These are phyloP conservation scores for Acridotheres tristis DNA, from an alignment of 2,797 vertebrate species.

Conservation along the genomic window DNA sequence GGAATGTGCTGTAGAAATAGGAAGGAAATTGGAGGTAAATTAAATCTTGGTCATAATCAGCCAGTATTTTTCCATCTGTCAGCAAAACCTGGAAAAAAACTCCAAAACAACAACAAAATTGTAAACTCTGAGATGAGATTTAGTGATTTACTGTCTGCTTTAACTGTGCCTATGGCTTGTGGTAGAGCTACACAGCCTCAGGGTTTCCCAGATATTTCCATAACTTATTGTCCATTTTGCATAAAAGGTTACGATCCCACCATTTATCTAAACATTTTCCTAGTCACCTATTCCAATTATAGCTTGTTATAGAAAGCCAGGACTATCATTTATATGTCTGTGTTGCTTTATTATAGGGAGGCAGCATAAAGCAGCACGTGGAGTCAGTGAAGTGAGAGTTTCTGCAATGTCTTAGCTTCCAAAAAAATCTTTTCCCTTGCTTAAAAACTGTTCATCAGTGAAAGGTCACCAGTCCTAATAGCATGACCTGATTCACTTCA, in stretches of 20 bases:
- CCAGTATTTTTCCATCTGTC: constrained; percentile 29
- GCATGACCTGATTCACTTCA: background rate
- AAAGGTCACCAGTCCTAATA: background rate
- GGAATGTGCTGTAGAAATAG: constrained; percentile 14
- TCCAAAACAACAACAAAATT: constrained; percentile 32
- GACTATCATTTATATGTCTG: constrained; percentile 2
- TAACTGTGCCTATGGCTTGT: background rate
- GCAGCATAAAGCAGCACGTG: background rate
- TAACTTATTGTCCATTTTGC: constrained; percentile 30
- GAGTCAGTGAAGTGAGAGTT: background rate
- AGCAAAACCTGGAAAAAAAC: background rate
- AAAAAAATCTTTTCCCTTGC: background rate
- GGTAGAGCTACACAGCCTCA: background rate
- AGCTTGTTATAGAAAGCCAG: constrained; percentile 20
- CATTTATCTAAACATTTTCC: constrained; percentile 59
- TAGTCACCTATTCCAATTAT: constrained; percentile 36
- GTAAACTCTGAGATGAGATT: constrained; percentile 12
- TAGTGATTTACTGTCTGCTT: constrained; percentile 24
- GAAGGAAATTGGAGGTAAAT: constrained; percentile 35
- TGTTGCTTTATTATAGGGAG: background rate
- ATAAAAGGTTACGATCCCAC: constrained; percentile 31
- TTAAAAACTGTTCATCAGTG: background rate
- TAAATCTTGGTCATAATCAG: constrained; percentile 19
- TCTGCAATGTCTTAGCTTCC: background rate
- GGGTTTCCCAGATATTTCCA: background rate